Evolutionary conservation across 2,888 invertebrate species (phyloP).

Genomic region (Trypoxylon attenuatum): DNA sequence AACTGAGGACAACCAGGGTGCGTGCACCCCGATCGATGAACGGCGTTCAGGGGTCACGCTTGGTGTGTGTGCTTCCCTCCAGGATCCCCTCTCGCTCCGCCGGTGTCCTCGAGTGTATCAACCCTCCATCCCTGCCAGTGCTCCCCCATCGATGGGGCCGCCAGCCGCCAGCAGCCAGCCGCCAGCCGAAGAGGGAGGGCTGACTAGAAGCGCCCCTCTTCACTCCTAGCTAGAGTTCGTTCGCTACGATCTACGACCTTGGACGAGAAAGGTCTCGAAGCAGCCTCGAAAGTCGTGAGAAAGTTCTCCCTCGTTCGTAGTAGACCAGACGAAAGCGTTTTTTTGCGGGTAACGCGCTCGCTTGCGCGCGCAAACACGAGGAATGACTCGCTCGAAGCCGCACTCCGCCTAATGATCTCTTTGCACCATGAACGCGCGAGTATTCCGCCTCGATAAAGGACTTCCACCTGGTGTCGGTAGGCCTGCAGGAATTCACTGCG

Average conservation of each 20-base stretch:
- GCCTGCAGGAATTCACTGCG: no score
- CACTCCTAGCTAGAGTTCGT: conserved; percentile 19
- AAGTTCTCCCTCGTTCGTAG: conserved; percentile 8
- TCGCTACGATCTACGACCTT: conserved; percentile 64
- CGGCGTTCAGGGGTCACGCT: conserved; percentile 54
- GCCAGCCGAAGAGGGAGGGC: background rate
- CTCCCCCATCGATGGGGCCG: conserved; percentile 43
- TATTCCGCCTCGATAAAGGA: background rate
- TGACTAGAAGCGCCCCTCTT: conserved; percentile 1
- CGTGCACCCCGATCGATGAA: conserved; percentile 61
- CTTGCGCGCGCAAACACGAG: no score
- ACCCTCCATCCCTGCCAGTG: conserved; percentile 36
- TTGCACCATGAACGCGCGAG: background rate
- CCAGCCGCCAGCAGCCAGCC: conserved; percentile 19
- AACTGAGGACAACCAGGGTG: conserved; percentile 49
- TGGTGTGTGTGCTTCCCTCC: conserved; percentile 23
- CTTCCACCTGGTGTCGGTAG: no score
- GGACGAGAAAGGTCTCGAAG: conserved; percentile 55
- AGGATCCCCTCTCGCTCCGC: conserved; percentile 9
- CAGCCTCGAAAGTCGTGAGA: conserved; percentile 23
- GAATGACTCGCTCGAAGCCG: background rate
- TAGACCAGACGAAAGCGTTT: background rate
- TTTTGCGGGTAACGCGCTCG: background rate
- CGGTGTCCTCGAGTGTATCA: conserved; percentile 36
- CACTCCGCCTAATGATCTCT: background rate